phyloP scores from a whole-genome alignment of 2,113 vertebrate genomes.

The Gavialis gangeticus region DNA sequence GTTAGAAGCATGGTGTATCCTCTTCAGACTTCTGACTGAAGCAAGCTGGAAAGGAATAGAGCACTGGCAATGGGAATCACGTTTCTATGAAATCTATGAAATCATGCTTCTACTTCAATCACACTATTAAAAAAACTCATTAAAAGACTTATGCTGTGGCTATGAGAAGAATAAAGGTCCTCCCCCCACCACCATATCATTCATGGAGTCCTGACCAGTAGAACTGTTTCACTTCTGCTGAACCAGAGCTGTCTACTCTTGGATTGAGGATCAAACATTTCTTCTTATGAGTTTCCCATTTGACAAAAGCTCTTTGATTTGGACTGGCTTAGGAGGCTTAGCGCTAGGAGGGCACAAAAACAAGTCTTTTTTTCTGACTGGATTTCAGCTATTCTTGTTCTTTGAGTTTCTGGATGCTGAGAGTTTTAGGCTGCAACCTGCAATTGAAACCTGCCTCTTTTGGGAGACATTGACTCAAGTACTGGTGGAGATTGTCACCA shows the following conservation, averaged over 20 bases:
- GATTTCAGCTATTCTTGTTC: neutral
- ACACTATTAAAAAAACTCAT: neutral
- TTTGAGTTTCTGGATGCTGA: no score
- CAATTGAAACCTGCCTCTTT: neutral
- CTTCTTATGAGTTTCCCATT: neutral
- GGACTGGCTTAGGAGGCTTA: neutral
- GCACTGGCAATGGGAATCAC: neutral
- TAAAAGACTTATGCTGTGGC: neutral
- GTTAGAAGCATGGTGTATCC: neutral
- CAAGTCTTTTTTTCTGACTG: neutral
- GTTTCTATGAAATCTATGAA: neutral
- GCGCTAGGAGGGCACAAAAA: neutral
- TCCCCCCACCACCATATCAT: neutral
- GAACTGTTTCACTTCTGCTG: rapidly evolving
- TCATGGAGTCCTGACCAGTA: neutral
- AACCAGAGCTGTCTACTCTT: neutral
- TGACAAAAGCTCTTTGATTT: neutral
- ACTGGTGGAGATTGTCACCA: neutral
- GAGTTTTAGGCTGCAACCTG: neutral
- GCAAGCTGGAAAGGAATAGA: neutral
- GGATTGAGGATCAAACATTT: rapidly evolving
- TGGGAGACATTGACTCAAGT: neutral
- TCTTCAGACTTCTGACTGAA: neutral
- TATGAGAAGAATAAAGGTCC: neutral
- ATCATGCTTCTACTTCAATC: neutral